A percentile compares a stretch with the other conserved stretches of the same genome.
Evolutionary conservation across 2,888 invertebrate species (phyloP).

Genomic region (Synanthedon formicaeformis): DNA sequence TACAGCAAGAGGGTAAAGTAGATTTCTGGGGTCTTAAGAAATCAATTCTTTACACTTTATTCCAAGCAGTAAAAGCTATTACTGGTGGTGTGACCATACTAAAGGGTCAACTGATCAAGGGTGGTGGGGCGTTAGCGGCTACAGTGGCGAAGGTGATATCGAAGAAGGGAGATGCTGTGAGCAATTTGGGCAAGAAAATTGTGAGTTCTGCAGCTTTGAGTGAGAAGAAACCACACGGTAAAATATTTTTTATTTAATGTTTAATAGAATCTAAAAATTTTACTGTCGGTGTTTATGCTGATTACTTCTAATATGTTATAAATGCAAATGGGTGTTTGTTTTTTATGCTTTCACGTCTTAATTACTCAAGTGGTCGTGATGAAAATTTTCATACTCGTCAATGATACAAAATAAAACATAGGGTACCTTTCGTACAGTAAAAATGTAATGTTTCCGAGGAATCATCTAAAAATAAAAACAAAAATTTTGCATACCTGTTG

Average conservation of each 20-base stretch:
- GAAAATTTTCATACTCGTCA: too few species aligned
- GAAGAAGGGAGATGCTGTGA: constrained; percentile 83
- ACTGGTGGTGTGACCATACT: constrained; percentile 88
- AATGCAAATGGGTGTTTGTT: too few species aligned
- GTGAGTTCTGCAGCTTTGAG: constrained; percentile 80
- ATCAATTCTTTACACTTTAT: constrained; percentile 82
- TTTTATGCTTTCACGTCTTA: too few species aligned
- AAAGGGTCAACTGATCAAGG: constrained; percentile 89
- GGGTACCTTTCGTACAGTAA: too few species aligned
- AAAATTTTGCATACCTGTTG: too few species aligned
- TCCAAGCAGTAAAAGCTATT: constrained; percentile 90
- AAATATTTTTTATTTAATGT: constrained; percentile 13
- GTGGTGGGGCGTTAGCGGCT: constrained; percentile 74
- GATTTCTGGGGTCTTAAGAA: constrained; percentile 84
- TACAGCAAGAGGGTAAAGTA: constrained; percentile 54
- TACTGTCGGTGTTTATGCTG: too few species aligned
- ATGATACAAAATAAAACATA: too few species aligned
- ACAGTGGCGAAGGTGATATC: constrained; percentile 72
- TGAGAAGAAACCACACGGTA: constrained; percentile 52
- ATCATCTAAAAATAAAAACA: too few species aligned
- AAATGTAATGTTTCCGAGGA: too few species aligned
- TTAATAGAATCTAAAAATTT: not conserved
- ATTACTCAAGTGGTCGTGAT: too few species aligned
- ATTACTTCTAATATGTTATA: too few species aligned
- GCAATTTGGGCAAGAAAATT: constrained; percentile 82